Evolutionary conservation across 1,140 invertebrate species (phyloP), one percentile per base, ranked within the genome.

Genomic region (Wiebesia pumilae): DNA sequence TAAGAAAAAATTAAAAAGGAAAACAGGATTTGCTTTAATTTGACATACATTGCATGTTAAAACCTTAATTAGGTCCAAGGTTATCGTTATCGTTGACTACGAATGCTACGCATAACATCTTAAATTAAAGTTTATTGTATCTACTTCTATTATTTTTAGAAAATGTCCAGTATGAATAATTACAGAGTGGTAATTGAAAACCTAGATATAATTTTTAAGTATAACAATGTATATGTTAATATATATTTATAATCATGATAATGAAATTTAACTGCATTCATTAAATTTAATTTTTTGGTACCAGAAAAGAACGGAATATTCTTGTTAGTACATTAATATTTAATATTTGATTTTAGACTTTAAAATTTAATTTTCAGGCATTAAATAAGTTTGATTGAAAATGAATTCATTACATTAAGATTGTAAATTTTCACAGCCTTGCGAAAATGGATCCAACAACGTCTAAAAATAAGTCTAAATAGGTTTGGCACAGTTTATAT

Each of bases 41-140:
- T 27, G 40, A n/a, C 10, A 75, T 43, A n/a, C 3, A 27, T 73
- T 10, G 21, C 71, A 33, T 75, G 3, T 75, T 75, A 43, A 75
- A 75, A 43, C 71, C 71, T 75, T 75, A 75, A 75, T 27, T 75
- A 75, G 71, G 38, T 75, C 40, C 71, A 75, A 75, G 71, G 71
- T 75, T 75, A 75, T 75, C 27, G 71, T 75, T 75, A 75, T 75
- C 27, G 71, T 75, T 43, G 38, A 43, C 38, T 43, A 43, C 24
- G 40, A 75, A 43, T 75, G 71, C 38, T 75, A 43, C 33, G 19
- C 38, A 75, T 75, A 75, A 75, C 21, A 43, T 75, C 38, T 75
- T 43, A 33, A 75, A 75, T 75, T 75, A 75, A 75, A 75, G 71
- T 38, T 24, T 43, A 75, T 75, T 75, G 3, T 75, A 43, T 43